Evolutionary conservation across 2,797 vertebrate genomes (phyloP).

Genomic region (Vireo griseus): DNA sequence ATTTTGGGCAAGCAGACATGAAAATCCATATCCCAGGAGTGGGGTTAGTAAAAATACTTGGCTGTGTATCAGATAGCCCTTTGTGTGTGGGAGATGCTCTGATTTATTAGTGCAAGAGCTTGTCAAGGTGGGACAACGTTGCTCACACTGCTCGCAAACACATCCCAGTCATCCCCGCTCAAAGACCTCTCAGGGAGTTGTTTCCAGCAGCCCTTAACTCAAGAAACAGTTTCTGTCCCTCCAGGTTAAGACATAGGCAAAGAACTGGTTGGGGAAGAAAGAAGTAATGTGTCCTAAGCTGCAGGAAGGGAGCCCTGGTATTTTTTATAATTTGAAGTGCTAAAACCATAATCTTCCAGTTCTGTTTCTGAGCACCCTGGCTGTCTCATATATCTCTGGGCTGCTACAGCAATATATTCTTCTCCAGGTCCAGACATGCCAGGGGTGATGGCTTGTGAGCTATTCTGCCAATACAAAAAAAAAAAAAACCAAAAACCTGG

Average conservation of each 20-base stretch:
- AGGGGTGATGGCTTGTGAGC: not conserved
- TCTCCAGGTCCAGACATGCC: not conserved
- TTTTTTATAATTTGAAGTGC: constrained; percentile 53
- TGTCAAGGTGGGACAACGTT: not conserved
- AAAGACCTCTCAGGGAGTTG: not conserved
- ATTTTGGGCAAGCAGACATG: not conserved
- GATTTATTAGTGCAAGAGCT: not conserved
- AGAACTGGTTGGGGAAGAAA: not conserved
- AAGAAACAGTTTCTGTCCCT: not conserved
- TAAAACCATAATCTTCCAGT: constrained; percentile 21
- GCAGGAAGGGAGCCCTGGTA: not conserved
- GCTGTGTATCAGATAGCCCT: not conserved
- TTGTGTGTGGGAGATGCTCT: not conserved
- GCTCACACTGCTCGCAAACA: fast-evolving
- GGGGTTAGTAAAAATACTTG: not conserved
- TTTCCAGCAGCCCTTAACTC: constrained; percentile 27
- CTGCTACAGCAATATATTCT: not conserved
- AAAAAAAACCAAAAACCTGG: not conserved
- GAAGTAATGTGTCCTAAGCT: not conserved
- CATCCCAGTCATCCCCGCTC: not conserved
- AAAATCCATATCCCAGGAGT: not conserved
- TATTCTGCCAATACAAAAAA: not conserved
- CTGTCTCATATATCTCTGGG: not conserved
- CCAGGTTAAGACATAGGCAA: not conserved
- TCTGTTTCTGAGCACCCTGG: not conserved